Evolutionary conservation across 1,140 invertebrate genomes (phyloP).

Genomic region (Brachionus paranguensis): DNA sequence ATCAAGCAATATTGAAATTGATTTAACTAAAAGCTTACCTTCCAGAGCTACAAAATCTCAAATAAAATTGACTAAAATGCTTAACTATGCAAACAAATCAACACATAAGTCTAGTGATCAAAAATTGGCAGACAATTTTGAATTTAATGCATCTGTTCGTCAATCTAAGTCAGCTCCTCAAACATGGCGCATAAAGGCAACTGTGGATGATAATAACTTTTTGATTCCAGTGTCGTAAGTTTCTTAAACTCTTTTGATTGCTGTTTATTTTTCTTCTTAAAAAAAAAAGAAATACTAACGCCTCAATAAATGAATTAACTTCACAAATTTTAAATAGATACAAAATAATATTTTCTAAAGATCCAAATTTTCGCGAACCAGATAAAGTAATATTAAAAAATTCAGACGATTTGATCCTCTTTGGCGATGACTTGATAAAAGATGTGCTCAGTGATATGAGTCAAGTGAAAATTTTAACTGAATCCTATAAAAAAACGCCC

Average conservation of each 20-base stretch:
- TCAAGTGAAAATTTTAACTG: constrained; percentile 30
- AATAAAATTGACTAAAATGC: neutral
- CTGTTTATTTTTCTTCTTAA: neutral
- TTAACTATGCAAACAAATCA: neutral
- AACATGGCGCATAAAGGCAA: constrained; percentile 18
- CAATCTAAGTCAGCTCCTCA: neutral
- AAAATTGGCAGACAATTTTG: neutral
- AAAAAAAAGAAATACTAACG: constrained; percentile 5
- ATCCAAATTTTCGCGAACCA: neutral
- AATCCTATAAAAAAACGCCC: neutral
- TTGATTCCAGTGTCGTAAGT: constrained; percentile 23
- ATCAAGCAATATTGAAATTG: neutral
- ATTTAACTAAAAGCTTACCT: neutral
- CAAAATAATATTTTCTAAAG: constrained; percentile 21
- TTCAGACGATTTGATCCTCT: constrained; percentile 34
- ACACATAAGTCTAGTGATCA: neutral
- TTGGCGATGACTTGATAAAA: constrained; percentile 26
- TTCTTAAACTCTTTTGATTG: neutral
- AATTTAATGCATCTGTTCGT: neutral
- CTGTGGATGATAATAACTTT: constrained; percentile 27
- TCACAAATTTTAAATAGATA: constrained; percentile 28
- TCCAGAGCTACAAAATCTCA: neutral
- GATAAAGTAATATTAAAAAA: constrained; percentile 34
- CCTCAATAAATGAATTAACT: constrained; percentile 11
- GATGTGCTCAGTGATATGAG: constrained; percentile 20